These are phyloP conservation scores for Sciurus carolinensis DNA, from an alignment of 2,797 vertebrate species.

Conservation along the genomic window DNA sequence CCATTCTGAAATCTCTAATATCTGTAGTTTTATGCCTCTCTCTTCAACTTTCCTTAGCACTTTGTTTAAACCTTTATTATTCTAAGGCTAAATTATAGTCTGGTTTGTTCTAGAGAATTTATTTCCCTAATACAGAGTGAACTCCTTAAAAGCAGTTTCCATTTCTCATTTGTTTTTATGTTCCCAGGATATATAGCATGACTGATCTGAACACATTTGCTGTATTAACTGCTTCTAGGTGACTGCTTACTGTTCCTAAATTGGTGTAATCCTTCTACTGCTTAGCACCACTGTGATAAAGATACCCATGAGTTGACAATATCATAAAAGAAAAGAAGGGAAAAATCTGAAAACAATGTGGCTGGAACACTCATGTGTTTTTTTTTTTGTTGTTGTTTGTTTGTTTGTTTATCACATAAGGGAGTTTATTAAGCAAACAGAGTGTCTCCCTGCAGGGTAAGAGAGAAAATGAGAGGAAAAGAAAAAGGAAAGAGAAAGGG, in stretches of 20 bases:
- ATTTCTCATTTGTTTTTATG: slow-evolving; percentile 54
- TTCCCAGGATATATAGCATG: slow-evolving; percentile 37
- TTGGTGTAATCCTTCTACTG: background rate
- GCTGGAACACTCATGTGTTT: background rate
- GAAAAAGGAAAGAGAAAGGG: too few relatives aligned
- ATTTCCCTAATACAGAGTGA: slow-evolving; percentile 56
- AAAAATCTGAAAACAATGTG: background rate
- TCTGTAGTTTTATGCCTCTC: background rate
- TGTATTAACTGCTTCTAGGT: slow-evolving; percentile 9
- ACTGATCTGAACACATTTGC: background rate
- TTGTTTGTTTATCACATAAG: too few relatives aligned
- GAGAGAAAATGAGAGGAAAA: too few relatives aligned
- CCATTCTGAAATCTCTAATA: background rate
- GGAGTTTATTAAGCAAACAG: too few relatives aligned
- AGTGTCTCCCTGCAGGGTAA: too few relatives aligned
- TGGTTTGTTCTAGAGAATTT: slow-evolving; percentile 12
- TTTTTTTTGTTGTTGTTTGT: background rate
- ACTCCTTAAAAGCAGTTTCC: slow-evolving; percentile 25
- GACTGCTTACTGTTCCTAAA: slow-evolving; percentile 27
- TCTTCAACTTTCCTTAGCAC: background rate
- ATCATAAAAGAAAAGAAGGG: background rate
- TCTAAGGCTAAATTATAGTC: slow-evolving; percentile 26
- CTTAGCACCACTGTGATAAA: background rate
- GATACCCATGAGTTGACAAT: background rate
- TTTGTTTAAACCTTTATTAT: slow-evolving; percentile 41